Base-by-base conservation (phyloP, 1,140 invertebrate genomes). In the Nebria ingens region DNA sequence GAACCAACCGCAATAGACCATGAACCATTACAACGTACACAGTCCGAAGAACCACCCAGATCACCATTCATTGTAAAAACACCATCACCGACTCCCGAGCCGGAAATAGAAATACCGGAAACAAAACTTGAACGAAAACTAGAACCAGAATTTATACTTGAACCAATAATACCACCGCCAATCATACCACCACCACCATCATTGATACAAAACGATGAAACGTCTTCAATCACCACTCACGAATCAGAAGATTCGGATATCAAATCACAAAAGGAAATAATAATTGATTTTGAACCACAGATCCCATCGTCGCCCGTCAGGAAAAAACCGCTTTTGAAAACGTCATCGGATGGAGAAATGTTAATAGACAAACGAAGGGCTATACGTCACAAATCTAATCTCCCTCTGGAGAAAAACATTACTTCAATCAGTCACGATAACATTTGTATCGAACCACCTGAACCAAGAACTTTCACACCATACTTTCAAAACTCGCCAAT, bases 231-330 rank as follows among this genome's bases (percentile, higher is more conserved):
- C 4, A 62, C 65, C n/a, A 61, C 66, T 25, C 62, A 65, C 50
- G 64, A 66, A 54, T 67, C 64, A 6, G 65, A 78, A 57, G 77
- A 79, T 53, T 79, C 76, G 56, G 79, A 81, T 50, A 70, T 74
- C 49, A 81, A 87, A 58, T 61, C 60, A 59, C 84, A 86, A 66
- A 79, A 84, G 64, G 89, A 91, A 72, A 91, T 91, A 55, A 82
- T 91, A 49, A 91, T 91, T 59, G 86, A 90, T 68, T 91, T 90
- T 66, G 87, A 91, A 70, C 87, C 87, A 11, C 81, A 85, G 45
- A 75, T 85, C 1, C 77, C 76, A 3, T 79, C 73, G 78, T 63
- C 73, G 62, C 60, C 68, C 75, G 59, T 65, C 66, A 60, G 72
- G 63, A 79, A 80, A 62, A 73, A 81, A 62, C 70, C 79, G n/a